Evolutionary conservation across 64 coral and sea anemone species (phyloP), one percentile per base, ranked within the genome.

Genomic region (Anthopleura sola): DNA sequence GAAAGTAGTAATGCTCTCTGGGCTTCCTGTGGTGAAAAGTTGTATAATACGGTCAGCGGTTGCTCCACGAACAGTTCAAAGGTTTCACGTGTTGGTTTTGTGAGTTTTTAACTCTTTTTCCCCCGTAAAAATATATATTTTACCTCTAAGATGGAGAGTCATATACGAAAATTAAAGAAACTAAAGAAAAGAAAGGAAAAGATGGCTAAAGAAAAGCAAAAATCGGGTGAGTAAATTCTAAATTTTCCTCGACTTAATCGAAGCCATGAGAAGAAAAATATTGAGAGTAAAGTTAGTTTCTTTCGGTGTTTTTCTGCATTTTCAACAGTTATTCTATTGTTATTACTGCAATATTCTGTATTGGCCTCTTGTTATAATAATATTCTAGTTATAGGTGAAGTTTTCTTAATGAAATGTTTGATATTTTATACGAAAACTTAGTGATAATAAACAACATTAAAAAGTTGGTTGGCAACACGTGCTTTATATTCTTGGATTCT

Each of bases 151-250:
- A 79, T 79, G 76, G 76, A 79, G 20, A 79, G 19, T n/a, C 76
- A 79, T 39, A 47, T 79, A 23, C 8, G 76, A n/a, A 79, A 47
- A 15, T 48, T 79, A n/a, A 79, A 79, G 44, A 79, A 79, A 48
- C 76, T 79, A 10, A 79, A 79, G 76, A 79, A 79, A 79, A 79
- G 39, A 37, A 79, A 79, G 44, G 44, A 79, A 28, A 79, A 47
- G 38, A 32, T 71, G 26, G 66, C 31, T 0, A 33, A 71, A 71
- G 66, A 71, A 16, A 71, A 34, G 66, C 66, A 71, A 1, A 71
- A 71, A 32, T 71, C 29, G 12, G 66, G 66, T 71, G 31, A 71
- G 66, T 32, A 71, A 9, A 34, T 31, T 71, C 28, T 1, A 71
- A 71, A 16, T 71, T 14, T 31, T 62, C 3, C 20, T 6, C 20